These are phyloP conservation scores for Cyclophora punctaria DNA, from an alignment of 2,888 invertebrate genomes.

Conservation along the genomic window DNA sequence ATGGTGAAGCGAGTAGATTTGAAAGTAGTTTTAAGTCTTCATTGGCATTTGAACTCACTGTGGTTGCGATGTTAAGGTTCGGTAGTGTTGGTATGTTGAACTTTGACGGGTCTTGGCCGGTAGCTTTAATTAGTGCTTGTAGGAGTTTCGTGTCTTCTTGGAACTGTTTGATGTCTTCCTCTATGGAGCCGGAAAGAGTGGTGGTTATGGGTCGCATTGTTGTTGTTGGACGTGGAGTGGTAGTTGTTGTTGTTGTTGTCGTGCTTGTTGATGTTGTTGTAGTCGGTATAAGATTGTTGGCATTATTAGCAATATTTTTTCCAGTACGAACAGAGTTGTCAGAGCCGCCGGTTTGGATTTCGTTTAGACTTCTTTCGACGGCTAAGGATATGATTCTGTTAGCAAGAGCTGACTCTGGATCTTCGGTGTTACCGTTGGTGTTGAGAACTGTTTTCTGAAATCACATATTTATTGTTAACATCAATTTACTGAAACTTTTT, in stretches of 20 bases:
- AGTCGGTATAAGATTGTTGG: conserved; percentile 36
- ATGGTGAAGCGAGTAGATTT: conserved; percentile 53
- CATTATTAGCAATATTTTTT: conserved; percentile 39
- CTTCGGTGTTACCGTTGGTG: conserved; percentile 48
- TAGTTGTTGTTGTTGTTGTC: conserved; percentile 34
- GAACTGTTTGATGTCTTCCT: conserved; percentile 66
- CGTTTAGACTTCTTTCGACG: conserved; percentile 66
- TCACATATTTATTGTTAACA: not conserved
- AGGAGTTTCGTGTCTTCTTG: conserved; percentile 66
- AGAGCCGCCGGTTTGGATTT: conserved; percentile 48
- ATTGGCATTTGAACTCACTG: conserved; percentile 47
- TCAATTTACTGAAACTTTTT: no score
- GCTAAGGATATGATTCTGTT: conserved; percentile 73
- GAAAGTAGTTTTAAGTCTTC: conserved; percentile 50
- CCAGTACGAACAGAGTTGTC: conserved; percentile 39
- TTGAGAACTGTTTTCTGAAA: conserved; percentile 67
- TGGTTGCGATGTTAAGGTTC: conserved; percentile 34
- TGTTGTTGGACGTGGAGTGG: conserved; percentile 44
- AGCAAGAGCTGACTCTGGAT: conserved; percentile 65
- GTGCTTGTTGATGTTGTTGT: conserved; percentile 34
- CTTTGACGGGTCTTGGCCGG: conserved; percentile 64
- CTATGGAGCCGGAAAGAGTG: conserved; percentile 35
- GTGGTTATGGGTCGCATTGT: conserved; percentile 29
- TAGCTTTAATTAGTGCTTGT: conserved; percentile 63
- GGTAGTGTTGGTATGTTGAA: conserved; percentile 61